phyloP scores from a whole-genome alignment of 2,797 vertebrate species.

The Phaenicophaeus curvirostris region DNA sequence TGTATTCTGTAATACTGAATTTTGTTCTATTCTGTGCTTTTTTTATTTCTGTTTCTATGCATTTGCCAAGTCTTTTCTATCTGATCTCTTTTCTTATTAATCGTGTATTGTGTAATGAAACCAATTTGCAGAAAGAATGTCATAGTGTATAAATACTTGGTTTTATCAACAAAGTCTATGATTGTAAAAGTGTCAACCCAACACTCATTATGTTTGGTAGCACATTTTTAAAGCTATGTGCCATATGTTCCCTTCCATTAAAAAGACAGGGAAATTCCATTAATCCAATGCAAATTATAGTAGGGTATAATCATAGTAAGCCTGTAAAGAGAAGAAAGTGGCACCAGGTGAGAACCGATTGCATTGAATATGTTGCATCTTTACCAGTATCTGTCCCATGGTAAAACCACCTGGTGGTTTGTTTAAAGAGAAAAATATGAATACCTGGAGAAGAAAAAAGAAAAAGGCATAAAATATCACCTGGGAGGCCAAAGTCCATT shows the following conservation, averaged over 20 bases:
- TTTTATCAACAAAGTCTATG: slow-evolving; percentile 59
- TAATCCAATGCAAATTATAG: slow-evolving; percentile 18
- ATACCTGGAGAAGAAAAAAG: not conserved
- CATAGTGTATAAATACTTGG: slow-evolving; percentile 50
- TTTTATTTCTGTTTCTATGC: slow-evolving; percentile 22
- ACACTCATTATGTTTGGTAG: slow-evolving; percentile 29
- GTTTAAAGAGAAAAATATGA: not conserved
- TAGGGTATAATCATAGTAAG: not conserved
- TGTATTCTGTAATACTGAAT: not conserved
- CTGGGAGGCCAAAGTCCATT: not conserved
- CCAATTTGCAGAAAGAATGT: slow-evolving; percentile 44
- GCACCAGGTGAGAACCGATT: not conserved
- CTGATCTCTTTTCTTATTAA: slow-evolving; percentile 47
- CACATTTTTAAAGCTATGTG: slow-evolving; percentile 8
- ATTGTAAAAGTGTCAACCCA: slow-evolving; percentile 54
- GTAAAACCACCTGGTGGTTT: not conserved
- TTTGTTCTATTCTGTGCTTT: not conserved
- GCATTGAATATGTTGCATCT: not conserved
- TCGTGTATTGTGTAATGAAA: slow-evolving; percentile 39
- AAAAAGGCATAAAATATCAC: not conserved
- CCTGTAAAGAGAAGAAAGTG: not conserved
- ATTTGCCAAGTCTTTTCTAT: slow-evolving; percentile 33
- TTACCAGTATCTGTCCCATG: not conserved
- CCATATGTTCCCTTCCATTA: slow-evolving; percentile 51
- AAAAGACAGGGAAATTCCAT: slow-evolving; percentile 31